Conservation (phyloP, 2,888 invertebrate species). For the Hirtodrosophila cameraria region DNA sequence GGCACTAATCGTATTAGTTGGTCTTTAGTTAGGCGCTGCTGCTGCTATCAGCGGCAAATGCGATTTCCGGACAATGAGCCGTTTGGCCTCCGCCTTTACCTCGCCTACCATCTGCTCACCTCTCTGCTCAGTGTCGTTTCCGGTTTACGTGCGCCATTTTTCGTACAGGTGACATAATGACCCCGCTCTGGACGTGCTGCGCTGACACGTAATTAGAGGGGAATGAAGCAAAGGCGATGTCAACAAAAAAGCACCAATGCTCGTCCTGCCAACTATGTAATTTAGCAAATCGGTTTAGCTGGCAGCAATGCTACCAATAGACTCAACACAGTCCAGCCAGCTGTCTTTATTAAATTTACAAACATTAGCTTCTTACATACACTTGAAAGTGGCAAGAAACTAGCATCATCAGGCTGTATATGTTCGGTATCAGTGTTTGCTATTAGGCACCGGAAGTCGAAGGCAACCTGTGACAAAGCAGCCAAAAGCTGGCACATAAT, state of each 20-base stretch:
- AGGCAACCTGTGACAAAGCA: slow-evolving; percentile 1
- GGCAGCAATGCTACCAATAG: slow-evolving; percentile 12
- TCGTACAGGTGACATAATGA: slow-evolving; percentile 77
- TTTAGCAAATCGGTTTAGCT: slow-evolving; percentile 76
- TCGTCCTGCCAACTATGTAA: slow-evolving; percentile 56
- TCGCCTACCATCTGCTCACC: neutral
- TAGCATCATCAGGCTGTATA: neutral
- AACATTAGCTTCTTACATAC: slow-evolving; percentile 50
- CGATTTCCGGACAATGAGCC: slow-evolving; percentile 73
- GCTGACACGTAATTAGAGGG: slow-evolving; percentile 65
- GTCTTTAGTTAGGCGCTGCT: slow-evolving; percentile 70
- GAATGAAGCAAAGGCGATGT: neutral
- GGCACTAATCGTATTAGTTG: slow-evolving; percentile 79
- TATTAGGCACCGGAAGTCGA: slow-evolving; percentile 11
- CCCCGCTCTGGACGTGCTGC: slow-evolving; percentile 55
- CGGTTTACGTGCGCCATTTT: slow-evolving; percentile 76
- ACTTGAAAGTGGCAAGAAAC: slow-evolving; percentile 27
- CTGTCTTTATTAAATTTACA: slow-evolving; percentile 59
- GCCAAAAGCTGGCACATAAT: slow-evolving; percentile 39
- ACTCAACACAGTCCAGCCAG: slow-evolving; percentile 5
- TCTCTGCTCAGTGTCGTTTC: slow-evolving; percentile 49
- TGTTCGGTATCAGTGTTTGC: neutral
- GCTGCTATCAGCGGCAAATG: slow-evolving; percentile 67
- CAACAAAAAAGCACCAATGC: slow-evolving; percentile 29
- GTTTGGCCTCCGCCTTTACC: slow-evolving; percentile 18